A percentile compares a stretch with the other conserved stretches of the same genome.
phyloP scores from a whole-genome alignment of 2,888 invertebrate genomes.

The Caenorhabditis auriculariae region DNA sequence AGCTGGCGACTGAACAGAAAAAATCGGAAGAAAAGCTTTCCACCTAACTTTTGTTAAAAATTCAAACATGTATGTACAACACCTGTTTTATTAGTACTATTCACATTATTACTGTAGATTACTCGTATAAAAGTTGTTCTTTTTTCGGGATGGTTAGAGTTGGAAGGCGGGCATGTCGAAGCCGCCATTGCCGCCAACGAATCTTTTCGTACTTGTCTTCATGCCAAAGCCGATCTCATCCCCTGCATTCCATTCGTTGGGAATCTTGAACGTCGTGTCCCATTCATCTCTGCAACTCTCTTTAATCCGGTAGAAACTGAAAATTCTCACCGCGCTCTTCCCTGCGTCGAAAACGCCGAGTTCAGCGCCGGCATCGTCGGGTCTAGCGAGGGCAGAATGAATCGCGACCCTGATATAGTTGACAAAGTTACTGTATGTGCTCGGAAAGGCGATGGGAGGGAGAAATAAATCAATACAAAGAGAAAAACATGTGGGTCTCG shows the following conservation, averaged over 20 bases:
- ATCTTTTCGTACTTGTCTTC: slow-evolving; percentile 42
- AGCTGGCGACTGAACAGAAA: slow-evolving; percentile 65
- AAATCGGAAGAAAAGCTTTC: slow-evolving; percentile 9
- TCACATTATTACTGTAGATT: background rate
- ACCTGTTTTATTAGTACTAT: no score
- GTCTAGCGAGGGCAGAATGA: slow-evolving; percentile 55
- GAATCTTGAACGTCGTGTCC: slow-evolving; percentile 56
- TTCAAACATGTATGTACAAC: no score
- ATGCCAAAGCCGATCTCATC: slow-evolving; percentile 50
- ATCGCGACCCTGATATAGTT: slow-evolving; percentile 23
- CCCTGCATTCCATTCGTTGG: slow-evolving; percentile 53
- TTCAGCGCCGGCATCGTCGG: slow-evolving; percentile 54
- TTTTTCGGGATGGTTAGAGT: slow-evolving; percentile 6
- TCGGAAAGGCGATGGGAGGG: background rate
- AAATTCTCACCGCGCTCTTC: slow-evolving; percentile 37
- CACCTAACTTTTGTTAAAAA: no score
- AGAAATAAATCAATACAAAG: no score
- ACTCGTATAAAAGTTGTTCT: background rate
- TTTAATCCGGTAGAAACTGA: background rate
- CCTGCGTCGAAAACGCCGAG: slow-evolving; percentile 53
- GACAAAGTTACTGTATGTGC: background rate
- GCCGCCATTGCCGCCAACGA: slow-evolving; percentile 53
- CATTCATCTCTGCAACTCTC: slow-evolving; percentile 45
- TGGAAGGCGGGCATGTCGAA: slow-evolving; percentile 50
- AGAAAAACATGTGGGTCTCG: no score